These are phyloP conservation scores for Euphonia xanthogaster DNA, from an alignment of 2,797 vertebrate genomes.

Conservation along the genomic window DNA sequence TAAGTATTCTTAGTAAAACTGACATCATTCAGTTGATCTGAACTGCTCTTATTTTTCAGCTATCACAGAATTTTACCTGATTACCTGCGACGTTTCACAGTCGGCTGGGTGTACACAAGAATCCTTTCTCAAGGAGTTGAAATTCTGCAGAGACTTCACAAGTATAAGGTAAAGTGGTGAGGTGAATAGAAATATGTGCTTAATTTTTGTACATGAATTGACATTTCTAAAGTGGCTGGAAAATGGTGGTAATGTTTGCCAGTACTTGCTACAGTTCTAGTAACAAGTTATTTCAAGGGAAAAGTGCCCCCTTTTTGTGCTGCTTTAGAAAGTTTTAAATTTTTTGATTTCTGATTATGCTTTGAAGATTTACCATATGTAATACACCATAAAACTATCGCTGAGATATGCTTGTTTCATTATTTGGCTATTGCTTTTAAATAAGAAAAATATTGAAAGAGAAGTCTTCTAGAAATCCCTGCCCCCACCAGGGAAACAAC, in stretches of 20 bases:
- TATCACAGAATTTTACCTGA: constrained; percentile 82
- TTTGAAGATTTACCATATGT: not conserved
- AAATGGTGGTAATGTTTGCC: not conserved
- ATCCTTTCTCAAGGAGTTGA: constrained; percentile 90
- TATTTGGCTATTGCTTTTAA: not conserved
- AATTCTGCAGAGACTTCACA: constrained; percentile 88
- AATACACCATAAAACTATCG: not conserved
- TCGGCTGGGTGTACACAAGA: constrained; percentile 91
- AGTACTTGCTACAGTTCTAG: not conserved
- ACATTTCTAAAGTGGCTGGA: not conserved
- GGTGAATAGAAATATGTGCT: not conserved
- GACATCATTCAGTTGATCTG: not conserved
- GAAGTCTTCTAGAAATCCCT: not conserved
- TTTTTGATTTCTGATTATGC: not conserved
- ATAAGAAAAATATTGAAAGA: not conserved
- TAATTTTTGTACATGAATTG: not conserved
- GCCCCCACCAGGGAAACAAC: not conserved
- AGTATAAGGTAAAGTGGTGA: constrained; percentile 82
- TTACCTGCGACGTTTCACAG: constrained; percentile 89
- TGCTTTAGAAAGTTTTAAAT: not conserved
- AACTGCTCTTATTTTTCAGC: constrained; percentile 66
- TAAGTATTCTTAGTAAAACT: not conserved
- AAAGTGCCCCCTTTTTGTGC: not conserved
- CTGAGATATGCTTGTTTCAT: not conserved
- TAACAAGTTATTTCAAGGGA: not conserved